phyloP scores from a whole-genome alignment of 2,888 invertebrate genomes.

The Morpho helenor region DNA sequence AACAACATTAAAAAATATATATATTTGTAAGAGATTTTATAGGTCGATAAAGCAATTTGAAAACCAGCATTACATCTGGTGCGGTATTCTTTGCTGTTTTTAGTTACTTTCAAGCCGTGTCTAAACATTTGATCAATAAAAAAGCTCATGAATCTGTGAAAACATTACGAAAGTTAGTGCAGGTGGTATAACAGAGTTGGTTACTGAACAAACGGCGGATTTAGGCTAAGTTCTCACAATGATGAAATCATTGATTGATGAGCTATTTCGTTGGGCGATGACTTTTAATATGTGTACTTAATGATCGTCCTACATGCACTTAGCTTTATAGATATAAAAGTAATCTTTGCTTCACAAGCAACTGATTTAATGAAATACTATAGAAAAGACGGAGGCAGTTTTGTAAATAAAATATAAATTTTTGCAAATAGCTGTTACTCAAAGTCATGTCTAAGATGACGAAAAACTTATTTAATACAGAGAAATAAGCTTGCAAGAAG shows the following conservation, averaged over 20 bases:
- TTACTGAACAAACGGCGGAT: slow-evolving; percentile 58
- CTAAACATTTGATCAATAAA: slow-evolving; percentile 33
- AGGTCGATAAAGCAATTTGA: slow-evolving; percentile 14
- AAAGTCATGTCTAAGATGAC: no score
- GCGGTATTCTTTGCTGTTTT: slow-evolving; percentile 25
- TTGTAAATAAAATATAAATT: no score
- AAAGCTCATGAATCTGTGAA: slow-evolving; percentile 35
- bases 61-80: slow-evolving; percentile 21
- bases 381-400: no score
- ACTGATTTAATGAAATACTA: no score
- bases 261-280: background rate
- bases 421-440: no score
- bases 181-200: slow-evolving; percentile 42
- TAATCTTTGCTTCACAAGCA: no score
- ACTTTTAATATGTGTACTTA: background rate
- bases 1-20: background rate
- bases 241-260: background rate
- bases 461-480: no score
- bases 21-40: slow-evolving; percentile 8
- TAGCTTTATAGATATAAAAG: no score
- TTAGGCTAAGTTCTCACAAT: slow-evolving; percentile 29
- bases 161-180: slow-evolving; percentile 32
- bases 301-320: no score
- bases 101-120: slow-evolving; percentile 24
- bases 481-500: no score